Base-by-base conservation (phyloP, 1,140 invertebrate species). In the Gyrodactylus salaris region DNA sequence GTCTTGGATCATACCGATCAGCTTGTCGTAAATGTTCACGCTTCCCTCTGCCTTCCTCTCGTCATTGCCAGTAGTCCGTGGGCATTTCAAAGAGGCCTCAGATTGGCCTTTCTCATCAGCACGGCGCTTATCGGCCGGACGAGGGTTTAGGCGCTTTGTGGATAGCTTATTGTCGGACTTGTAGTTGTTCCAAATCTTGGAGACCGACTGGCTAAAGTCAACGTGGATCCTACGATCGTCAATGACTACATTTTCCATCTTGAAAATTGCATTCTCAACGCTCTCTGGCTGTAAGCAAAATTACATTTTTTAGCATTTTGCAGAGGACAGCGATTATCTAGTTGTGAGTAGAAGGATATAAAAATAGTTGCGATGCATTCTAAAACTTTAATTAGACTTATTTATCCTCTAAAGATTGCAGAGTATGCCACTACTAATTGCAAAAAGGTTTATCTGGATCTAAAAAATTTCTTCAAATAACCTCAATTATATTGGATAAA, bases 201-300 rank as follows among this genome's bases (percentile, higher is more conserved):
- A 86, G 0, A 99, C 93, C 68, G 91, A 95, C 78, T 99, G 95
- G 76, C 91, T 95, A 82, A 99, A 99, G 81, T 99, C 95, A 0
- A 99, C 95, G 81, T 99, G 94, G 76, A 99, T 98, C 77, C 95
- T 83, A 69, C 95, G 82, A 79, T 99, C 95, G 82, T 99, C 95
- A 77, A 99, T 98, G 0, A 98, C 82, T 0, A 98, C 93, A 83
- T 99, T 99, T 78, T 97, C 93, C 95, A 99, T 99, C 84, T 99
- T 99, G 77, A 98, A 94, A 82, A 91, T 99, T 1, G 95, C 95
- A 76, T 89, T 87, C 83, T 99, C 95, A 7, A 54, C 34, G n/a
- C 34, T 54, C 34, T 83, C 94, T 86, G 76, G 75, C 79, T 83
- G 72, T n/a, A n/a, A n/a, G n/a, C n/a, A n/a, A n/a, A n/a, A n/a